Conservation (phyloP, 2,113 vertebrate genomes). For the Aramus guarauna region DNA sequence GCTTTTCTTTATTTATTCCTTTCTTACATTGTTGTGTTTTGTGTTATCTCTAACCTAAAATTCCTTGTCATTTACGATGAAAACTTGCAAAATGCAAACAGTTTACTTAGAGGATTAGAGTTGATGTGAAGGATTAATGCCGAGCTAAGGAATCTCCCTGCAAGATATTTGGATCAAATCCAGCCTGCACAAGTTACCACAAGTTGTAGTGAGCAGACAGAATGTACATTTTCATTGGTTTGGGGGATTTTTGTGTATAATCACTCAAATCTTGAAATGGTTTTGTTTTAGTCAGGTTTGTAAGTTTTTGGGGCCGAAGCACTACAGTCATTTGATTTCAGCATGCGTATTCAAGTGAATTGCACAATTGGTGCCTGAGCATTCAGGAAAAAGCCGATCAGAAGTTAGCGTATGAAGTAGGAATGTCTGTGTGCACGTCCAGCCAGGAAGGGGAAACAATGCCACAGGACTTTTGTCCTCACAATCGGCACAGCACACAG, state of each 20-base stretch:
- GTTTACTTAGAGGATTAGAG: slow-evolving; percentile 62
- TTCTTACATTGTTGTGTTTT: slow-evolving; percentile 36
- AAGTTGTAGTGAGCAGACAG: neutral
- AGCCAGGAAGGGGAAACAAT: neutral
- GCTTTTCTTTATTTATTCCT: slow-evolving; percentile 50
- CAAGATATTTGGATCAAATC: slow-evolving; percentile 45
- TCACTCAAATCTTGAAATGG: neutral
- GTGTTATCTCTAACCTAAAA: slow-evolving; percentile 51
- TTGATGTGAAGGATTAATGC: slow-evolving; percentile 60
- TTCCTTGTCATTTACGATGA: slow-evolving; percentile 57
- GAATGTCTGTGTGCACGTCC: neutral
- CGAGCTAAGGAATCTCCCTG: slow-evolving; percentile 56
- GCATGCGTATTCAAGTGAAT: neutral
- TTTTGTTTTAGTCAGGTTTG: neutral
- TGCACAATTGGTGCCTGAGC: neutral
- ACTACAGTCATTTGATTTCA: neutral
- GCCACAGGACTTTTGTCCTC: neutral
- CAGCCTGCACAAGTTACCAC: slow-evolving; percentile 37
- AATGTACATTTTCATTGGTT: neutral
- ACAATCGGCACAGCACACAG: neutral
- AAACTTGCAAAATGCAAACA: slow-evolving; percentile 59
- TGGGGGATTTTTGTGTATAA: neutral
- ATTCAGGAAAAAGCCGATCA: neutral
- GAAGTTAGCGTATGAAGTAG: neutral
- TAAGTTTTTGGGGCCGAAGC: neutral